Evolutionary conservation across 2,888 invertebrate genomes (phyloP).

Genomic region (Tetranychus piercei): DNA sequence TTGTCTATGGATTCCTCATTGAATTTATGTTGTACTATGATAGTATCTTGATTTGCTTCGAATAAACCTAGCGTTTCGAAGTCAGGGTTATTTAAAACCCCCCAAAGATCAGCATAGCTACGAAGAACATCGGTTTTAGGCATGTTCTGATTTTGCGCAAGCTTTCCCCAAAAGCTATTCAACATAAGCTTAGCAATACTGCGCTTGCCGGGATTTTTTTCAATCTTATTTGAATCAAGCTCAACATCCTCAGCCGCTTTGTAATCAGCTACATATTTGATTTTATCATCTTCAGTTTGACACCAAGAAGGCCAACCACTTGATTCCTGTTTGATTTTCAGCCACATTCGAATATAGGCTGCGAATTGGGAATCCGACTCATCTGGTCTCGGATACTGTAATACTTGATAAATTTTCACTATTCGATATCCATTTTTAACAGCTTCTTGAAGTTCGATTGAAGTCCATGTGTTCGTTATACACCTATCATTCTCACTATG

Average conservation of each 20-base stretch:
- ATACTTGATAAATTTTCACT: slow-evolving; percentile 27
- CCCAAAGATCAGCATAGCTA: too few relatives aligned
- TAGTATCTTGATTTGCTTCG: too few relatives aligned
- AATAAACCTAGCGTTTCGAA: too few relatives aligned
- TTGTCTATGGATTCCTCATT: too few relatives aligned
- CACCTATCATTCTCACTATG: slow-evolving; percentile 26
- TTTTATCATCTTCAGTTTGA: slow-evolving; percentile 16
- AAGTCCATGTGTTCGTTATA: slow-evolving; percentile 28
- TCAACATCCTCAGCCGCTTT: slow-evolving; percentile 5
- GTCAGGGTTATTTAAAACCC: too few relatives aligned
- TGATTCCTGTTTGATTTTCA: slow-evolving; percentile 29
- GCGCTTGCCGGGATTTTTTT: too few relatives aligned
- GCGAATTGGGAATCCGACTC: slow-evolving; percentile 27
- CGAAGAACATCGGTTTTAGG: too few relatives aligned
- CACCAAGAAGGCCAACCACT: slow-evolving; percentile 27
- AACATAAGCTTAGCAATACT: too few relatives aligned
- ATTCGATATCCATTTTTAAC: slow-evolving; percentile 27
- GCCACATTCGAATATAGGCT: slow-evolving; percentile 28
- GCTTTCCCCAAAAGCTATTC: too few relatives aligned
- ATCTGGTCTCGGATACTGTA: slow-evolving; percentile 25
- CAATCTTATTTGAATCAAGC: neutral
- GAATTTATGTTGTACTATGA: too few relatives aligned
- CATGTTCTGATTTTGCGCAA: too few relatives aligned
- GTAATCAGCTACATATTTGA: neutral
- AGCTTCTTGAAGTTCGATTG: slow-evolving; percentile 28